Conservation (phyloP, 2,797 vertebrate genomes). For the Halcyon badia region DNA sequence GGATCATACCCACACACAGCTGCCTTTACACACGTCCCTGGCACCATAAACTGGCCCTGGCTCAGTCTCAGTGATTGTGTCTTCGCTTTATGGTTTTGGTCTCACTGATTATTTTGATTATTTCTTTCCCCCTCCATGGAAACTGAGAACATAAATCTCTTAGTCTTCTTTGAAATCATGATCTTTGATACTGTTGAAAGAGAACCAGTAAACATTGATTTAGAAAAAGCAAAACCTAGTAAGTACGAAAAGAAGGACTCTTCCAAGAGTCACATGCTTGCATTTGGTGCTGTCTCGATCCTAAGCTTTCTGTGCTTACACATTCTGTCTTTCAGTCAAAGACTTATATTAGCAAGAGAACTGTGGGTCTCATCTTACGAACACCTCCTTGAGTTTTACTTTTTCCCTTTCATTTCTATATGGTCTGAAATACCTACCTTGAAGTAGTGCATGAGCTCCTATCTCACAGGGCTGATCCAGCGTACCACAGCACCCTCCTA, state of each 20-base stretch:
- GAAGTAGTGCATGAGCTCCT: no score
- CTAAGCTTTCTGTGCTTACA: neutral
- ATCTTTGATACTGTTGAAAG: neutral
- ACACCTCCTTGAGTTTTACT: neutral
- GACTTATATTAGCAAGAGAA: no score
- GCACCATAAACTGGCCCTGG: neutral
- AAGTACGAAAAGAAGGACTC: neutral
- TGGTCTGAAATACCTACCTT: fast-evolving
- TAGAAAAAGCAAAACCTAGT: neutral
- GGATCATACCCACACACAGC: neutral
- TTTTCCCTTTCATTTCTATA: neutral
- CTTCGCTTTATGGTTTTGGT: neutral
- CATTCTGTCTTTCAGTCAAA: neutral
- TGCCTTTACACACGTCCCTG: neutral
- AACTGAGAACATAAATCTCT: neutral
- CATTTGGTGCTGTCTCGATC: neutral
- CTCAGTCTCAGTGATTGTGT: neutral
- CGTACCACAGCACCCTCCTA: neutral
- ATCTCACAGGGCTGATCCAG: neutral
- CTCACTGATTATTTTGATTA: neutral
- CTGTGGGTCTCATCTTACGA: neutral
- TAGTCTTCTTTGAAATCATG: neutral
- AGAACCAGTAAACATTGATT: neutral
- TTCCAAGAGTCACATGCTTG: neutral
- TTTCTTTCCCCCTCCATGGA: neutral